Conservation (phyloP, 2,797 vertebrate species). For the Bovichtus diacanthus region DNA sequence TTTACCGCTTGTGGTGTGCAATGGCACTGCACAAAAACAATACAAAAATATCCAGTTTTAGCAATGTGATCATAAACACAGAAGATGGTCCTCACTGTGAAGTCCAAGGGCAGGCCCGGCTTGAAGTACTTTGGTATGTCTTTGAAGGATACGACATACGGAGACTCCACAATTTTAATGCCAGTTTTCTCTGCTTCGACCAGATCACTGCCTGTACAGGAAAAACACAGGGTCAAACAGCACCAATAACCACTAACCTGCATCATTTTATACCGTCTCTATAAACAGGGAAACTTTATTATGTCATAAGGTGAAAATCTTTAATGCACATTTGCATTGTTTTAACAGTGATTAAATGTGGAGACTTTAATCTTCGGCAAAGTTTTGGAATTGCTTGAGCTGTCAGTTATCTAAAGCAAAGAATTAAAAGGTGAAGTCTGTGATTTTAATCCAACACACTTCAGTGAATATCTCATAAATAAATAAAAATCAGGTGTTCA, state of each 20-base stretch:
- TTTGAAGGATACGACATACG: slow-evolving; percentile 78
- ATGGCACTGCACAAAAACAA: not conserved
- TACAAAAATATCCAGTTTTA: not conserved
- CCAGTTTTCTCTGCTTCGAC: slow-evolving; percentile 82
- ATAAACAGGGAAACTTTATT: not conserved
- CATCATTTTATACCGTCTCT: not conserved
- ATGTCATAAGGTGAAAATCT: no score
- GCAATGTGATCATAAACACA: not conserved
- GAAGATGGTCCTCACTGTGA: slow-evolving; percentile 71
- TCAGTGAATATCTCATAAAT: no score
- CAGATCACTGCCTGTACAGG: slow-evolving; percentile 81
- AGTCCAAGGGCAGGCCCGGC: slow-evolving; percentile 79
- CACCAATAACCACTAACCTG: rapidly evolving
- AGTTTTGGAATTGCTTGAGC: not conserved
- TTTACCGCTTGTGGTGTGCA: not conserved
- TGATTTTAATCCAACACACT: no score
- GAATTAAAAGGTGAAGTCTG: no score
- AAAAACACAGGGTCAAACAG: not conserved
- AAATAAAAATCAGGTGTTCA: no score
- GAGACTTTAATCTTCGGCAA: not conserved
- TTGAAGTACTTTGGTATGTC: slow-evolving; percentile 81
- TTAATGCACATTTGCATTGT: not conserved
- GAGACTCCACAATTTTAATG: slow-evolving; percentile 83
- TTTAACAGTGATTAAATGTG: not conserved
- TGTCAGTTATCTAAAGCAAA: not conserved